Evolutionary conservation across 2,888 invertebrate species (phyloP).

Genomic region (Leptopterna dolabrata): DNA sequence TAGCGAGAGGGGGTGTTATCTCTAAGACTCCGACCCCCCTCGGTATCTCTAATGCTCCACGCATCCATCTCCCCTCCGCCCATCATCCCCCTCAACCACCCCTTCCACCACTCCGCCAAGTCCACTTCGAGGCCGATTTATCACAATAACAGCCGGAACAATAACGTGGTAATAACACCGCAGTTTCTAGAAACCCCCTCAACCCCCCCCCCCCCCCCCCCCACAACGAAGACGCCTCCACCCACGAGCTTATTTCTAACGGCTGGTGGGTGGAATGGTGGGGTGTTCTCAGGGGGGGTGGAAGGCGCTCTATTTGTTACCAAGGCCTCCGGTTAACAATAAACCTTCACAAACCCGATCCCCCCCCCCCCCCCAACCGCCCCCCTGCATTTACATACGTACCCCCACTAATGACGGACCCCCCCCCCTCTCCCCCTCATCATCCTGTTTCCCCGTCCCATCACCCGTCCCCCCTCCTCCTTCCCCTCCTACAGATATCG

Average conservation of each 20-base stretch:
- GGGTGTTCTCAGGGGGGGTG: no score
- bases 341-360: slow-evolving; percentile 44
- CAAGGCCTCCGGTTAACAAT: slow-evolving; percentile 56
- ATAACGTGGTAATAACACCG: slow-evolving; percentile 61
- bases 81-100: not conserved
- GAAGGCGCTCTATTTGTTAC: slow-evolving; percentile 55
- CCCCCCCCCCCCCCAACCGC: no score
- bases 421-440: not conserved
- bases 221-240: slow-evolving; percentile 18
- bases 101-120: slow-evolving; percentile 24
- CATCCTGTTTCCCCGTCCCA: not conserved
- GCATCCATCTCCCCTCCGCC: slow-evolving; percentile 63
- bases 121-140: slow-evolving; percentile 62
- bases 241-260: no score
- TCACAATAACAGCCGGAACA: slow-evolving; percentile 62
- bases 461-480: not conserved
- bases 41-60: slow-evolving; percentile 39
- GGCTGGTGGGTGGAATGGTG: no score
- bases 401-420: slow-evolving; percentile 53
- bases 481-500: not conserved
- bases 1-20: slow-evolving; percentile 46
- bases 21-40: slow-evolving; percentile 62
- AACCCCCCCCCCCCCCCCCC: slow-evolving; percentile 21
- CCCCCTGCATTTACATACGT: slow-evolving; percentile 53
- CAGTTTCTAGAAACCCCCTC: slow-evolving; percentile 36